A percentile compares a stretch with the other conserved stretches of the same genome.
These are phyloP conservation scores for Pipistrellus nathusii DNA, from an alignment of 2,797 vertebrate genomes.

Conservation along the genomic window DNA sequence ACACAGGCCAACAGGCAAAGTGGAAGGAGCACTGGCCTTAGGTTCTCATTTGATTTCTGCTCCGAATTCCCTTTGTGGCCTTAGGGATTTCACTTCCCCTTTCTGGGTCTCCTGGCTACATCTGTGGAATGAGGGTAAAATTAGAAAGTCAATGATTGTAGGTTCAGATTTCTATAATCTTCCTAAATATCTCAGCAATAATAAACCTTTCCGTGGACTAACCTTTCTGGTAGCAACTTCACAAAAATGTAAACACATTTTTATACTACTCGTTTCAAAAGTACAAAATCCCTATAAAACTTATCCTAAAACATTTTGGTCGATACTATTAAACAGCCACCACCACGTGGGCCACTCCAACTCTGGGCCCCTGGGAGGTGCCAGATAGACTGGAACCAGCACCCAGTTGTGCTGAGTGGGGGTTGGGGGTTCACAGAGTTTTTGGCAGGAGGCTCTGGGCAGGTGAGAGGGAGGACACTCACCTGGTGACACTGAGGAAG, in stretches of 20 bases:
- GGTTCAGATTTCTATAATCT: background rate
- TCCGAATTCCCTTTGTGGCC: background rate
- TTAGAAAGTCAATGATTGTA: background rate
- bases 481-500: conserved; percentile 97
- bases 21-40: background rate
- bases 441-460: background rate
- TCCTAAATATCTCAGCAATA: background rate
- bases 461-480: conserved; percentile 80
- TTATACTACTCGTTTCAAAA: too few species aligned
- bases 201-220: background rate
- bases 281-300: too few species aligned
- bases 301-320: too few species aligned
- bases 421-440: background rate
- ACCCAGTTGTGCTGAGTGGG: accelerated
- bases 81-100: background rate
- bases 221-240: background rate
- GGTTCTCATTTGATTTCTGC: background rate
- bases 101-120: background rate
- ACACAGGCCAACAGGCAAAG: background rate
- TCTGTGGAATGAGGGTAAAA: background rate
- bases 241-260: too few species aligned
- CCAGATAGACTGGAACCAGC: too few species aligned
- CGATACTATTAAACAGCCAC: background rate
- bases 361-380: background rate
- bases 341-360: background rate